Evolutionary conservation across 2,888 invertebrate genomes (phyloP), one percentile per base, ranked within the genome.

Genomic region (Zhuqinia jingwanae): DNA sequence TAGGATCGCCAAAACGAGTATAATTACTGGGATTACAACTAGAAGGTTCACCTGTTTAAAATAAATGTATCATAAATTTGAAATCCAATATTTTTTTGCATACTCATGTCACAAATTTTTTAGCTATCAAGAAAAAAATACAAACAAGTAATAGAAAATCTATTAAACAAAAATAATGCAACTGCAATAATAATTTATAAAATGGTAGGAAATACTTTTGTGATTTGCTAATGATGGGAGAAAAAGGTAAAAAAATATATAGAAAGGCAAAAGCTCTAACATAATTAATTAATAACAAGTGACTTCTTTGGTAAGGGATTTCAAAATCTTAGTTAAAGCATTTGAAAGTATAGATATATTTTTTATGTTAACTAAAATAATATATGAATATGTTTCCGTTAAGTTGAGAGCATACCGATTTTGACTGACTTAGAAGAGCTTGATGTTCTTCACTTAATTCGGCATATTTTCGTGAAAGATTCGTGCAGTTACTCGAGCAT

Each of bases 401-500:
- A 36, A 8, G 36, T 8, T 36, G 36, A 36, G 8, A 11, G 47
- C 88, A 91, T 91, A 94, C 94, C 92, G 94, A 94, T 92, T 94
- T 94, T 88, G 94, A 94, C 87, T 94, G 93, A 92, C 94, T 94
- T 86, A 94, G 93, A 81, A 95, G 92, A 88, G 93, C 92, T 88
- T 94, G 93, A 91, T 94, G 94, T 91, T 95, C 95, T 91, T 93
- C 93, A 91, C 94, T 94, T 91, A 95, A 92, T 86, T 92, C 92
- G 60, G 94, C 93, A 91, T 96, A 93, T 92, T 95, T 94, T 88
- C 94, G 93, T 60, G 94, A 93, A 58, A 96, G 93, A 80, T 94
- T 93, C 83, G 94, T 93, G 91, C 95, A 94, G 91, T 95, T 95
- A 30, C 94, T 94, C 91, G 94, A 93, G 85, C 94, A 95, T 90